phyloP scores from a whole-genome alignment of 2,113 vertebrate genomes.

The Rhodinocichla rosea region DNA sequence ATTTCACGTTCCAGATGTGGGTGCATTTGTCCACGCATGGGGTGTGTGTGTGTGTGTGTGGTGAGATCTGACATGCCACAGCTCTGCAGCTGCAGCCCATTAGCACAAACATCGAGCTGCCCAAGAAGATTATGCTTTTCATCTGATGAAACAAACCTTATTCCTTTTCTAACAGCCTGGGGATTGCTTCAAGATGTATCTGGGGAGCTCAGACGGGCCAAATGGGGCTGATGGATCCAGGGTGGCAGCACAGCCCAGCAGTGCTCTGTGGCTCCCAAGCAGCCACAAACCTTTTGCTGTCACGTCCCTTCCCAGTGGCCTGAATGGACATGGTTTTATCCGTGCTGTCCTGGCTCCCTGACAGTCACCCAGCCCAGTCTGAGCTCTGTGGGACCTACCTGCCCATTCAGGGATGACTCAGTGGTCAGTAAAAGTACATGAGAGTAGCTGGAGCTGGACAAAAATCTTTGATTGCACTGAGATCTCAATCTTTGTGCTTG shows the following conservation, averaged over 20 bases:
- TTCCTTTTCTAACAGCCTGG: background rate
- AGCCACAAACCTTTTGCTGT: background rate
- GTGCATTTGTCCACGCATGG: background rate
- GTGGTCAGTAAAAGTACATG: background rate
- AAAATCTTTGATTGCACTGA: background rate
- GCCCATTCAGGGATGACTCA: background rate
- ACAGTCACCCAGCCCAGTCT: background rate
- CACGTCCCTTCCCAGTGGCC: background rate
- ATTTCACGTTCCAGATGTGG: background rate
- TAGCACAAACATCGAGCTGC: constrained; percentile 7
- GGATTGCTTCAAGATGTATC: constrained; percentile 32
- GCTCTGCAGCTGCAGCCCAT: constrained; percentile 57
- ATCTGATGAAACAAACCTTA: background rate
- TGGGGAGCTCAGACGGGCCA: background rate
- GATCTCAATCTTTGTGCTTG: background rate
- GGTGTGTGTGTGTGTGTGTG: background rate
- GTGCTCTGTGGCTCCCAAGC: background rate
- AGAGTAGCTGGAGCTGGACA: background rate
- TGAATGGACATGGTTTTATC: accelerated
- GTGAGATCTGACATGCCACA: constrained; percentile 16
- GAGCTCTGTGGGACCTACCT: background rate
- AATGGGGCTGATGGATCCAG: background rate
- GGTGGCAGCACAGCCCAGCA: background rate
- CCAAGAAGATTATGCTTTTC: constrained; percentile 2
- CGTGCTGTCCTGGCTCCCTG: background rate